Evolutionary conservation across 2,797 vertebrate genomes (phyloP).

Genomic region (Champsocephalus gunnari): DNA sequence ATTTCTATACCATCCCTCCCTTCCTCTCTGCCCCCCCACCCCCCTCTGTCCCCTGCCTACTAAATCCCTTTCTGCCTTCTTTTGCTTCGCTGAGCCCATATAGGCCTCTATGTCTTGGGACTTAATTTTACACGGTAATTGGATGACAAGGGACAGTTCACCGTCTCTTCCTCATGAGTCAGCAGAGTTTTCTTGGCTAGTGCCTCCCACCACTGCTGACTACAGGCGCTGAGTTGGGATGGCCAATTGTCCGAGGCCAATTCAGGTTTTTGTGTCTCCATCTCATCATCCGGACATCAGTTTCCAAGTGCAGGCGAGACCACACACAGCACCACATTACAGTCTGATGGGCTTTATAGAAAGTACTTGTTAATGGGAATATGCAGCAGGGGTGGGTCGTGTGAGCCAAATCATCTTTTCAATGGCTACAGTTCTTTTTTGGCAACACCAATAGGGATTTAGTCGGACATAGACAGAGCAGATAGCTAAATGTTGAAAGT

Average conservation of each 20-base stretch:
- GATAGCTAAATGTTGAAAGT: conserved; percentile 32
- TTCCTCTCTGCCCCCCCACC: neutral
- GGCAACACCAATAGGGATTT: conserved; percentile 42
- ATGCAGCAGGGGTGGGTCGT: conserved; percentile 51
- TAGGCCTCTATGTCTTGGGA: conserved; percentile 66
- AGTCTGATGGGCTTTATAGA: conserved; percentile 70
- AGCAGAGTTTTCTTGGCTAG: conserved; percentile 75
- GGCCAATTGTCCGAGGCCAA: conserved; percentile 71
- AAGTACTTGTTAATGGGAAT: conserved; percentile 71
- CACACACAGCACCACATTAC: conserved; percentile 73
- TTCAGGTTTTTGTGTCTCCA: conserved; percentile 77
- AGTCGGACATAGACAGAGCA: conserved; percentile 33
- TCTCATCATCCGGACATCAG: conserved; percentile 76
- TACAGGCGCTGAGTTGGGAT: conserved; percentile 57
- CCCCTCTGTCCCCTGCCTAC: conserved; percentile 18
- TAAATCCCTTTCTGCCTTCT: conserved; percentile 50
- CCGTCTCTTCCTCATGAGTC: conserved; percentile 77
- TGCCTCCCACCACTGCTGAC: conserved; percentile 66
- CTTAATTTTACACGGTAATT: conserved; percentile 79
- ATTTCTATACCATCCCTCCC: conserved; percentile 8
- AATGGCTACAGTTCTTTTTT: conserved; percentile 64
- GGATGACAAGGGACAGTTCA: conserved; percentile 72
- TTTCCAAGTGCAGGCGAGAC: conserved; percentile 64
- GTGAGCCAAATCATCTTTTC: conserved; percentile 68
- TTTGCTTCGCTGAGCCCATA: conserved; percentile 55